Base-by-base conservation (phyloP, 2,797 vertebrate species). In the Mus spretus region DNA sequence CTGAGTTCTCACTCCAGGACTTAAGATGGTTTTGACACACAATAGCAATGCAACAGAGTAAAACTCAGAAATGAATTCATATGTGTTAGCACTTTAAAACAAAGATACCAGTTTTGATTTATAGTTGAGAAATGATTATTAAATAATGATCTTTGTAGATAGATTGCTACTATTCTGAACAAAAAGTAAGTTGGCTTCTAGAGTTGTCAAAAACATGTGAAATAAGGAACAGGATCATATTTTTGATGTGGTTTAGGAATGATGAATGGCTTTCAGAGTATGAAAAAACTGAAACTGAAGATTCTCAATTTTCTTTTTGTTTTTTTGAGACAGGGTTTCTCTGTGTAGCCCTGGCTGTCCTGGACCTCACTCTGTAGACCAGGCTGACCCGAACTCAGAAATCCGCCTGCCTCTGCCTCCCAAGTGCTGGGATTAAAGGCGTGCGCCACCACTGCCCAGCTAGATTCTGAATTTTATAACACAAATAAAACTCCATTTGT, bases 171-270 rank as follows among this genome's bases (percentile, higher is more conserved):
- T 91, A 20, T 80, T 95, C 31, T 91, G 65, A 88, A 53, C 63
- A 37, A 72, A 94, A 95, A 94, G 78, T 77, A 93, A 95, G 12
- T 97, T 97, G 81, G 24, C 79, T 96, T 95, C 40, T 55, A 93
- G n/a, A 72, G 85, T 40, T 95, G 22, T 96, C 26, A 95, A 88
- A 93, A 26, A 44, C 93, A 87, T 97, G n/a, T 90, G 34, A 95
- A 92, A 90, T 70, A 40, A 67, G 89, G 77, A 92, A 80, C 3
- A 47, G n/a, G 55, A 44, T 79, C 75, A 82, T 93, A 78, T 88
- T 96, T 95, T 74, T 94, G 14, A 84, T 85, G 55, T 91, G 78
- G 84, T 78, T 26, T n/a, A 63, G 50, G 28, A 92, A 79, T 86
- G 63, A 19, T 65, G 22, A 96, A 86, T 74, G 4, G n/a, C 53